phyloP scores from a whole-genome alignment of 2,888 invertebrate genomes.

The Callyntrura guangdongensis region DNA sequence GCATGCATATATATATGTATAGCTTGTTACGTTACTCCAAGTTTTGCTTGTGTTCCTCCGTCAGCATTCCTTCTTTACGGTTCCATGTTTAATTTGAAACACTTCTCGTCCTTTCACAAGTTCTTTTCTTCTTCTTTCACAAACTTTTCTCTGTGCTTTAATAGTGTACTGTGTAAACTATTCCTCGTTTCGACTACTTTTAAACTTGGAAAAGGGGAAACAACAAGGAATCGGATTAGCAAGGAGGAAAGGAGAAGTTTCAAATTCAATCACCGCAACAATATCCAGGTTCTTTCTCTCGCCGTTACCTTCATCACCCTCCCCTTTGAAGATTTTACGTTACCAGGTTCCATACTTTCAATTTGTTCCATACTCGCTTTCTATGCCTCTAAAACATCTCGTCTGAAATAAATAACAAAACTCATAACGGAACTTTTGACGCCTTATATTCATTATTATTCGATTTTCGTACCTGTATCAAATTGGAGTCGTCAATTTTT shows the following conservation, averaged over 20 bases:
- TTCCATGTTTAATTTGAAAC: background rate
- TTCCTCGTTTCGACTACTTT: background rate
- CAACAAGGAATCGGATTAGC: background rate
- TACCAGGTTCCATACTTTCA: background rate
- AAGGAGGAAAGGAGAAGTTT: slow-evolving; percentile 31
- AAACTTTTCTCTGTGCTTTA: background rate
- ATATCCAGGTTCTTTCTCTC: slow-evolving; percentile 13
- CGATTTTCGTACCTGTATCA: background rate
- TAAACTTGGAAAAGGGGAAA: background rate
- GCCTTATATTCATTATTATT: slow-evolving; percentile 34
- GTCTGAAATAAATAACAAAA: background rate
- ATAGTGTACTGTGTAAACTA: background rate
- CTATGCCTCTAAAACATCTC: background rate
- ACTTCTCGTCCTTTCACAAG: background rate
- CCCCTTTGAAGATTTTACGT: background rate
- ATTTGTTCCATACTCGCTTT: background rate
- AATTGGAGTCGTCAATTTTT: background rate
- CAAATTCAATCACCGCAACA: slow-evolving; percentile 33
- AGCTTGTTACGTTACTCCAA: too few relatives aligned
- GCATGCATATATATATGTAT: too few relatives aligned
- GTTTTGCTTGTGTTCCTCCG: too few relatives aligned
- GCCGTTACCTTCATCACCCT: slow-evolving; percentile 5
- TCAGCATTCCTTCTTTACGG: background rate
- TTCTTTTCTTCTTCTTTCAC: background rate
- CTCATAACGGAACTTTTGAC: slow-evolving; percentile 2